Evolutionary conservation across 2,113 vertebrate genomes (phyloP), one percentile per base, ranked within the genome.

Genomic region (Variabilichromis moorii): DNA sequence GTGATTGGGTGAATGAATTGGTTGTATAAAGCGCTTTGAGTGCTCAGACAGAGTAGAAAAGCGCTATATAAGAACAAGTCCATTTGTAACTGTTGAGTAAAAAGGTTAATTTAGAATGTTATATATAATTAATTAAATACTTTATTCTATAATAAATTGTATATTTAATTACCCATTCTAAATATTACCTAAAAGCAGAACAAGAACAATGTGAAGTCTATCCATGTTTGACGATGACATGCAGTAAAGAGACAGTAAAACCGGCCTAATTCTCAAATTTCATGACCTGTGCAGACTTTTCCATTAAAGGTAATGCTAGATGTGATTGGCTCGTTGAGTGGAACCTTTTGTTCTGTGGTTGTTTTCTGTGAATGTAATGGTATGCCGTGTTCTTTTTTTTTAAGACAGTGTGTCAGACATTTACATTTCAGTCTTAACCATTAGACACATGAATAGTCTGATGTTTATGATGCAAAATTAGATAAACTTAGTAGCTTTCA

Each of bases 171-270:
- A 78, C 37, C 40, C 26, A 33, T 68, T 35, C 33, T 37, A 35
- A 68, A 35, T 79, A 6, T 85, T 68, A 89, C 90, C 90, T 7
- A 68, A 40, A 11, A 86, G 51, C 28, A 33, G 55, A 9, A 59
- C 13, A 28, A 59, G 55, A 59, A 31, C 55, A 59, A 59, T 16
- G 5, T 59, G 26, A 59, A 59, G 8, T 59, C 55, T 59, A 3
- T 28, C 1, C 55, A 59, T 59, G 55, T 31, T 59, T 59, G 26
- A 28, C 2, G 8, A 59, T 59, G 55, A 59, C 4, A 16, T 59
- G 8, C 8, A 28, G 55, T 59, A 59, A 31, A 59, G 55, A 59
- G 8, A 8, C 2, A 59, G 24, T 59, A 59, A 59, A 59, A 28
- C 24, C 7, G 4, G 24, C 55, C 24, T 16, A 28, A 59, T 59